These are phyloP conservation scores for Poeciliopsis prolifica DNA, from an alignment of 2,113 vertebrate genomes.

Conservation along the genomic window DNA sequence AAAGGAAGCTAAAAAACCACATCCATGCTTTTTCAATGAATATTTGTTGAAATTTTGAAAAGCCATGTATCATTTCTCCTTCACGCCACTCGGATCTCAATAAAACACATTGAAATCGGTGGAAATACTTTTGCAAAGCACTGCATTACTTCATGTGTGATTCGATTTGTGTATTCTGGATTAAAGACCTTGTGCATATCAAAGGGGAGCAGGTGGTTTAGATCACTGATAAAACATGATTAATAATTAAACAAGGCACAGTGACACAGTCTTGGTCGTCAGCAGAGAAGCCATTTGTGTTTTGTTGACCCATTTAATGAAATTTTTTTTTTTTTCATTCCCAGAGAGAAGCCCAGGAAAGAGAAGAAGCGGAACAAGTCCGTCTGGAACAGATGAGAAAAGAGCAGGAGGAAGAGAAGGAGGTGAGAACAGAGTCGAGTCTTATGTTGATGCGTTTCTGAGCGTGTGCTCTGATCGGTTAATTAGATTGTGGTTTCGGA, in stretches of 20 bases:
- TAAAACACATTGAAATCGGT: too few species aligned
- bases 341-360: constrained; percentile 97
- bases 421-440: constrained; percentile 79
- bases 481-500: constrained; percentile 60
- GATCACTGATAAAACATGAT: neutral
- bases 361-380: constrained; percentile 95
- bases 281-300: neutral
- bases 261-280: neutral
- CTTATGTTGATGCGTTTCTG: constrained; percentile 5
- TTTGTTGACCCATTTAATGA: constrained; percentile 4
- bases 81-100: neutral
- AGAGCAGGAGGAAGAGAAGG: constrained; percentile 96
- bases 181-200: neutral
- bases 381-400: constrained; percentile 94
- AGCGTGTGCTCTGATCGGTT: constrained; percentile 42
- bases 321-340: constrained; percentile 28
- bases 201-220: neutral
- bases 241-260: neutral
- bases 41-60: neutral
- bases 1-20: neutral
- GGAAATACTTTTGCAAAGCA: neutral
- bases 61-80: neutral
- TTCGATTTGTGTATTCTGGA: neutral
- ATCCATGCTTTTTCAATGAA: neutral
- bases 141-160: neutral